Evolutionary conservation across 2,113 vertebrate species (phyloP), one percentile per base, ranked within the genome.

Genomic region (Ciconia stormi): DNA sequence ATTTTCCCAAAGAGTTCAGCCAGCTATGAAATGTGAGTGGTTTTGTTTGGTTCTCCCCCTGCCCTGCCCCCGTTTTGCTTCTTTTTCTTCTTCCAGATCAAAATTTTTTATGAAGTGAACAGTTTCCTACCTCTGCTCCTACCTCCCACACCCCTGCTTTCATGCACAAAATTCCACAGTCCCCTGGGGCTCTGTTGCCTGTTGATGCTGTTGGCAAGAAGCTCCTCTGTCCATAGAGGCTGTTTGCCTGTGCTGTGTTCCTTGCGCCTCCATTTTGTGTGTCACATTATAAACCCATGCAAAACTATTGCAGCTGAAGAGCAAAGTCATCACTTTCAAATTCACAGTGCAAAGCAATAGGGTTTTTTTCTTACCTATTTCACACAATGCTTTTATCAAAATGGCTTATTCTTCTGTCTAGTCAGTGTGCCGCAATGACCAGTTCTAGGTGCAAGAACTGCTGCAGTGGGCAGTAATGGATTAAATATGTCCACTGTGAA

Each of bases 391-490:
- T 90, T 96, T 94, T 85, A 91, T 93, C 25, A 77, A 85, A 96
- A 73, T 65, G 49, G 83, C 73, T 91, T 78, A 49, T 87, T 94
- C 42, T 71, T 74, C 87, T 85, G 78, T 62, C 44, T 82, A 49
- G 81, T 65, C 91, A 70, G 46, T 2, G 0, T 70, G 70, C 85
- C 0, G 14, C 76, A 46, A 8, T 12, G 87, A 61, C 87, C 49
- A 38, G 63, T 90, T 88, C 50, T 66, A 89, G 89, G 84, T 94
- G 87, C 83, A 87, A 92, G 87, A 94, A 82, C 81, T 87, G 93
- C 94, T 95, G 81, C 78, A 70, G 81, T 62, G 65, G 89, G 91
- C 91, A 90, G 63, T 95, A 96, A 94, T 91, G 89, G 91, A 96
- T 93, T 95, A 82, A 93, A 67, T 88, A 85, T 59, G 84, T 91